Conservation (phyloP, 2,888 invertebrate genomes). For the Lasioglossum morio region DNA sequence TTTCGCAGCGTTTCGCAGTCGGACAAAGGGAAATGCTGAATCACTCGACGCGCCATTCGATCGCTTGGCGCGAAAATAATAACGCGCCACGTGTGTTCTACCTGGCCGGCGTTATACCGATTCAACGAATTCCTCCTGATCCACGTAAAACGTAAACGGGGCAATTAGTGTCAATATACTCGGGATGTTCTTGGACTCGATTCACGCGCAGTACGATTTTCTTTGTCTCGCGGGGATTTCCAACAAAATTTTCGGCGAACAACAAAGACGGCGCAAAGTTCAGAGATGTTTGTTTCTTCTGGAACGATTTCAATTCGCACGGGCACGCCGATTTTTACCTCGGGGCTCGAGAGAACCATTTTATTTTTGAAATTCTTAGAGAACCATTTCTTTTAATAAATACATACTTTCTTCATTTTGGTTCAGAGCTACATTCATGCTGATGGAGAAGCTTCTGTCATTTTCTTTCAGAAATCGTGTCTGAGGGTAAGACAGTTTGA, state of each 20-base stretch:
- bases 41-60: slow-evolving; percentile 69
- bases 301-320: slow-evolving; percentile 12
- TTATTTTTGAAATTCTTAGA: background rate
- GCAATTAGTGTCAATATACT: background rate
- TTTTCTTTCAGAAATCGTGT: background rate
- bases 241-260: slow-evolving; percentile 37
- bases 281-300: slow-evolving; percentile 5
- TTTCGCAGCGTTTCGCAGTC: slow-evolving; percentile 28
- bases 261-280: slow-evolving; percentile 3
- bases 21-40: slow-evolving; percentile 77
- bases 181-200: too few species aligned
- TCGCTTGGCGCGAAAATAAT: slow-evolving; percentile 62
- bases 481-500: background rate
- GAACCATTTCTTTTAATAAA: background rate
- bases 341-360: background rate
- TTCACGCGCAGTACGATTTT: slow-evolving; percentile 15
- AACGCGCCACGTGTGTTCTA: slow-evolving; percentile 61
- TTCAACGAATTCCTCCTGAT: slow-evolving; percentile 3
- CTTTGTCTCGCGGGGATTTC: slow-evolving; percentile 5
- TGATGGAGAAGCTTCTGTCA: background rate
- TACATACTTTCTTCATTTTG: background rate
- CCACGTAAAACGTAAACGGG: background rate
- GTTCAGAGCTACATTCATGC: background rate
- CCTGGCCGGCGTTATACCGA: background rate
- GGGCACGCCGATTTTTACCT: background rate